phyloP scores from a whole-genome alignment of 2,113 vertebrate genomes.

The Pogona vitticeps region DNA sequence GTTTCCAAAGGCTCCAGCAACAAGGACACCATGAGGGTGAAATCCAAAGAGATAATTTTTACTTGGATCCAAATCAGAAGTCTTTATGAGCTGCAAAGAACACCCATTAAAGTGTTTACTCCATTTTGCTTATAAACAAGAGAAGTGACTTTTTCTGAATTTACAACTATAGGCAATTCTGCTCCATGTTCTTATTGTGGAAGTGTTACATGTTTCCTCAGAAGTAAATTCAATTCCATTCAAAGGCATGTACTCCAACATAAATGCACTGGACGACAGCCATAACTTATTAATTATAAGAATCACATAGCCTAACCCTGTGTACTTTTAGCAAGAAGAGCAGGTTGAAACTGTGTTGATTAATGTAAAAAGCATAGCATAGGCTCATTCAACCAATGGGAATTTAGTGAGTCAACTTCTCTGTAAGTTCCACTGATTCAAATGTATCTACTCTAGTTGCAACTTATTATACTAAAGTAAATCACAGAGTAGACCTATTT shows the following conservation, averaged over 20 bases:
- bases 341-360: not conserved
- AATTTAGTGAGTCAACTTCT: no score
- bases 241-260: not conserved
- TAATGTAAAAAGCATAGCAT: no score
- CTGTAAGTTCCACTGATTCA: no score
- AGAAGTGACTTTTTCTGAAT: not conserved
- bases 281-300: not conserved
- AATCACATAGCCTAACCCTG: not conserved
- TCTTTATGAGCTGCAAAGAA: slow-evolving; percentile 78
- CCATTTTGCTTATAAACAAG: not conserved
- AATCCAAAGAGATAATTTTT: slow-evolving; percentile 82
- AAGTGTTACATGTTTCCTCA: not conserved
- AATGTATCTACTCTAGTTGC: no score
- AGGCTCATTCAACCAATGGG: no score
- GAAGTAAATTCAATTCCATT: not conserved
- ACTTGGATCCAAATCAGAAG: slow-evolving; percentile 75
- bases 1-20: slow-evolving; percentile 79
- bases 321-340: not conserved
- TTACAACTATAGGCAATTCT: not conserved
- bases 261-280: not conserved
- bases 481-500: no score
- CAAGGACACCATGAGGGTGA: slow-evolving; percentile 81
- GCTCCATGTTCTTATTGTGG: not conserved
- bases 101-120: not conserved
- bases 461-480: no score